A percentile compares a stretch with the other conserved stretches of the same genome.
These are phyloP conservation scores for Charadrius vociferus DNA, from an alignment of 2,113 vertebrate species.

Conservation along the genomic window DNA sequence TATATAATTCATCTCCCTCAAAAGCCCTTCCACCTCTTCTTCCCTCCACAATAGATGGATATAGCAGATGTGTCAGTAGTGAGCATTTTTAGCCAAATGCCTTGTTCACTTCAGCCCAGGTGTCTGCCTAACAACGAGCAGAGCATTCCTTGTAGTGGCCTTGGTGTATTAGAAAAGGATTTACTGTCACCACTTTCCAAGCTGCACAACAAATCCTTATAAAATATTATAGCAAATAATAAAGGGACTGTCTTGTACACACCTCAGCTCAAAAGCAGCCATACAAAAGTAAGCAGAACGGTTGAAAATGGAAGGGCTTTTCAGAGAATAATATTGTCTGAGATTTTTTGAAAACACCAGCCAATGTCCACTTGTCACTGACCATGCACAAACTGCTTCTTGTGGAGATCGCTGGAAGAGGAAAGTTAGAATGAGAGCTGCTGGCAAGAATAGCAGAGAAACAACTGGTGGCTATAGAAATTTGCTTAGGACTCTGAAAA, in stretches of 20 bases:
- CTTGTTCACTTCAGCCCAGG: background rate
- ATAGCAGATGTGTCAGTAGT: slow-evolving; percentile 39
- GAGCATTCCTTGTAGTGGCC: background rate
- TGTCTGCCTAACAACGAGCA: background rate
- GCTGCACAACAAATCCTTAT: background rate
- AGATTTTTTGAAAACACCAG: background rate
- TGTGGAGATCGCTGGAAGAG: background rate
- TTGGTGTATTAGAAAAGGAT: slow-evolving; percentile 8
- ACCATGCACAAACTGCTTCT: background rate
- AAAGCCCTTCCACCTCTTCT: background rate
- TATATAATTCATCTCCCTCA: background rate
- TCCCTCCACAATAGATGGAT: background rate
- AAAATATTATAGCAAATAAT: background rate
- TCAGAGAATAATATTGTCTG: background rate
- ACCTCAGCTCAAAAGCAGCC: background rate
- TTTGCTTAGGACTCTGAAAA: background rate
- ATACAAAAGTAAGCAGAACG: background rate
- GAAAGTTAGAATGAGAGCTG: background rate
- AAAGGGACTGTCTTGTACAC: background rate
- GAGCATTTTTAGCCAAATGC: background rate
- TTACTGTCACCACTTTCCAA: slow-evolving; percentile 37
- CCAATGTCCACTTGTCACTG: background rate
- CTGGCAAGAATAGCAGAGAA: background rate
- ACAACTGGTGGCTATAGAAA: background rate
- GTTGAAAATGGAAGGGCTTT: background rate